Base-by-base conservation (phyloP, 2,888 invertebrate genomes). In the Calliopum simillimum region DNA sequence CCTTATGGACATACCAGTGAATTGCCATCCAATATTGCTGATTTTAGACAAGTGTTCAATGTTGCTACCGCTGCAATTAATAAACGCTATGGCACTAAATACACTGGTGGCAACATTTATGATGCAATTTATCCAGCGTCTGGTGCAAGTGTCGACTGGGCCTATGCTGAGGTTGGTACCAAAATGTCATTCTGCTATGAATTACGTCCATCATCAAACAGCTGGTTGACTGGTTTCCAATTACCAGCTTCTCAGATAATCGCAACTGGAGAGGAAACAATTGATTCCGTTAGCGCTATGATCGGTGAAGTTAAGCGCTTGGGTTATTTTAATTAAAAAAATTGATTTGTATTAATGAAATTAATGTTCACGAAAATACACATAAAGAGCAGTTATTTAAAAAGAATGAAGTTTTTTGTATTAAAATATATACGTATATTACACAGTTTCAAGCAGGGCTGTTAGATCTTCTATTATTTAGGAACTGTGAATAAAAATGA, bases 121-220 rank as follows among this genome's bases (percentile, higher is more conserved):
- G 86, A 88, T 76, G 81, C 85, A 23, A 84, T 88, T 33, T 88
- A 90, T 75, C 87, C 87, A 71, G 89, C 88, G 1, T 88, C 89
- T 25, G 90, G 90, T 0, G 87, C 88, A 25, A 89, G 89, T 71
- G 88, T 89, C 83, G 92, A 93, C 79, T 92, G 91, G 90, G 91
- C 90, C 0, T 88, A 90, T 46, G 87, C 88, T 2, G 83, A 83
- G 0, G 84, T 88, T 0, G 88, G 88, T 0, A 88, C 89, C 0
- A 90, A 77, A 66, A 87, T 92, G 61, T 87, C 89, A 0, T 91
- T 88, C 80, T 90, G 90, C 0, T 89, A 90, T 65, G 93, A 93
- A 79, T 87, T 93, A 44, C 77, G 84, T 4, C 82, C 82, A 11
- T 75, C 77, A 4, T 88, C 81, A 1, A 76, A 70, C 13, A 71